Percentiles rank a stretch among this genome's conserved stretches.
Conservation (phyloP, 2,888 invertebrate species). For the Athetis lepigone region DNA sequence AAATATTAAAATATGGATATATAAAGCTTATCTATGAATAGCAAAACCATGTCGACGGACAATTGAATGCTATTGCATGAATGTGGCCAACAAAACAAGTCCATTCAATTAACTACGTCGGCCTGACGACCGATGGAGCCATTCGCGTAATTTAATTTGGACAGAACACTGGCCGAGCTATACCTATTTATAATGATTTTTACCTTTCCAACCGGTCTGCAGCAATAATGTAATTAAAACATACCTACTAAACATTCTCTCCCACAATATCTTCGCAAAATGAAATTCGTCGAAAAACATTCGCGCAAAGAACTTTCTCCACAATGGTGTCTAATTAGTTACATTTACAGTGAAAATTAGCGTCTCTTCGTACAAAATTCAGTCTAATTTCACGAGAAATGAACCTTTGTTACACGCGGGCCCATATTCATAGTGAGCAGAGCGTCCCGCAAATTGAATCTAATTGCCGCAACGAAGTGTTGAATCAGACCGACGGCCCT, state of each 20-base stretch:
- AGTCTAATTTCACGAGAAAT: conserved; percentile 79
- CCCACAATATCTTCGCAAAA: conserved; percentile 46
- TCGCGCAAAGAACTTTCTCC: conserved; percentile 64
- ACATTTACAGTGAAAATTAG: conserved; percentile 70
- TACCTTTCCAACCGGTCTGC: conserved; percentile 6
- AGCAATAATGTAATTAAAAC: conserved; percentile 44
- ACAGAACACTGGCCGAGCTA: conserved; percentile 31
- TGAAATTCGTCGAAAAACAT: conserved; percentile 50
- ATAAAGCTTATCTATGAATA: conserved; percentile 5
- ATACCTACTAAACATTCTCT: conserved; percentile 32
- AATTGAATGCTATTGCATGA: conserved; percentile 69
- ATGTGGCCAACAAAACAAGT: conserved; percentile 77
- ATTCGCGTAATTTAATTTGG: conserved; percentile 79
- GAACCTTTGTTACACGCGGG: conserved; percentile 81
- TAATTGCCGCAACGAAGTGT: conserved; percentile 90
- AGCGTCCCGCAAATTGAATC: conserved; percentile 86
- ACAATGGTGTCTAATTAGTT: conserved; percentile 67
- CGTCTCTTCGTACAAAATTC: conserved; percentile 68
- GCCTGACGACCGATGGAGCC: conserved; percentile 72
- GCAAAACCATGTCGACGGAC: conserved; percentile 46
- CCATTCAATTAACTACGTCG: conserved; percentile 79
- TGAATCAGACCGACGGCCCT: conserved; percentile 85
- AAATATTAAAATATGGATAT: neutral
- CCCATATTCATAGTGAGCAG: conserved; percentile 81
- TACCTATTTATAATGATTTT: conserved; percentile 31